Conservation (phyloP, 2,113 vertebrate species). For the Catharus fuscescens region DNA sequence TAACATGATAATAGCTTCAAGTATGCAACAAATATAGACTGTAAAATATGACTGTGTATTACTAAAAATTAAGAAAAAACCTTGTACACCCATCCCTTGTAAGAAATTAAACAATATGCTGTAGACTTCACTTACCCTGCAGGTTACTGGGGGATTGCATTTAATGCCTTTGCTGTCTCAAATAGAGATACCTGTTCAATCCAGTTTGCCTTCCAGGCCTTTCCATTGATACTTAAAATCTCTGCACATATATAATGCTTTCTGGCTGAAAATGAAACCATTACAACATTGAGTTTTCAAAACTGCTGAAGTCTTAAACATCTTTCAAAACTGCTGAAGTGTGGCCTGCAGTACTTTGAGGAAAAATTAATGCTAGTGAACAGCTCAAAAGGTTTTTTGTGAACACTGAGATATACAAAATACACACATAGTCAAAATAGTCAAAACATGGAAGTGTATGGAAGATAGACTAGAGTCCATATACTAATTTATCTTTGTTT, state of each 20-base stretch:
- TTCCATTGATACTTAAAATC: background rate
- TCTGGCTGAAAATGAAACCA: background rate
- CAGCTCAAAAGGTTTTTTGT: background rate
- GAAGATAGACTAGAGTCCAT: background rate
- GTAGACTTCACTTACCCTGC: background rate
- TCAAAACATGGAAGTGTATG: background rate
- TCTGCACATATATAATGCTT: background rate
- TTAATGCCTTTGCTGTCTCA: conserved; percentile 30
- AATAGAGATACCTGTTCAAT: conserved; percentile 10
- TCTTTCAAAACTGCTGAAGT: background rate
- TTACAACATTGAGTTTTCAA: background rate
- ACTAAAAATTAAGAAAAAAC: background rate
- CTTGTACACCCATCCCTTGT: background rate
- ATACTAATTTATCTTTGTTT: background rate
- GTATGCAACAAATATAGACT: background rate
- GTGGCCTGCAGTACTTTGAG: background rate
- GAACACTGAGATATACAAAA: background rate
- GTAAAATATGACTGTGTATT: background rate
- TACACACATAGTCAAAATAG: background rate
- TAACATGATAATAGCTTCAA: background rate
- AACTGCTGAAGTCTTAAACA: background rate
- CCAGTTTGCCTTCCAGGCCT: background rate
- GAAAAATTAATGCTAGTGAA: background rate
- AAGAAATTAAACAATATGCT: background rate
- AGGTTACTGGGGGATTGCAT: background rate